Evolutionary conservation across 2,888 invertebrate species (phyloP), one percentile per base, ranked within the genome.

Genomic region (Lymantria dispar): DNA sequence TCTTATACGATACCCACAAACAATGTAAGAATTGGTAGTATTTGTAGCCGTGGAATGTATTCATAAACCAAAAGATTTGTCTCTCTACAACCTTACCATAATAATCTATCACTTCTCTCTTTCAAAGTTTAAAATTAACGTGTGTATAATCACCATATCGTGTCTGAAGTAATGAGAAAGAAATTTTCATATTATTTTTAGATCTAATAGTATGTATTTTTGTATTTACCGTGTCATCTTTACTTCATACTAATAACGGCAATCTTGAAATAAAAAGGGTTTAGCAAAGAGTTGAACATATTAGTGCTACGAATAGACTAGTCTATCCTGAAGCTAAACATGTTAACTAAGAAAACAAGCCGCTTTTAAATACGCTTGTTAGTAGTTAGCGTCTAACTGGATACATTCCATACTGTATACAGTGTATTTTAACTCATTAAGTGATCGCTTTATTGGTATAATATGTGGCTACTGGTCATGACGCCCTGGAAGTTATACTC

Each of bases 261-360:
- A 40, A 40, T 40, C 8, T 14, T 13, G 2, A 14, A 9, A 13
- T 40, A 40, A 40, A 40, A 40, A 40, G 40, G 15, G 40, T 14
- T 40, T 14, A 40, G 15, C 13, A 12, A 40, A 40, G 13, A 40
- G 15, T 40, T 13, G 40, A 14, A 40, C 15, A 40, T 12, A 43
- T 43, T 43, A 31, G 13, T 7, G 40, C 14, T 14, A 8, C 15
- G 14, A 40, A 3, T 10, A 31, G 12, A 31, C 31, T 12, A 31
- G 42, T 47, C 12, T 30, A 9, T 39, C 30, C 39, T 45, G 38
- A 15, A 37, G 38, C 45, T 10, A 45, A 38, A 38, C 11, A 5
- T 11, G 33, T 62, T 58, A 55, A 56, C 62, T 44, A 52, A 57
- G 62, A 65, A 61, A 62, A 65, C 62, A 40, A 61, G 62, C 54